Base-by-base conservation (phyloP, 2,888 invertebrate species). In the Tipula lateralis region DNA sequence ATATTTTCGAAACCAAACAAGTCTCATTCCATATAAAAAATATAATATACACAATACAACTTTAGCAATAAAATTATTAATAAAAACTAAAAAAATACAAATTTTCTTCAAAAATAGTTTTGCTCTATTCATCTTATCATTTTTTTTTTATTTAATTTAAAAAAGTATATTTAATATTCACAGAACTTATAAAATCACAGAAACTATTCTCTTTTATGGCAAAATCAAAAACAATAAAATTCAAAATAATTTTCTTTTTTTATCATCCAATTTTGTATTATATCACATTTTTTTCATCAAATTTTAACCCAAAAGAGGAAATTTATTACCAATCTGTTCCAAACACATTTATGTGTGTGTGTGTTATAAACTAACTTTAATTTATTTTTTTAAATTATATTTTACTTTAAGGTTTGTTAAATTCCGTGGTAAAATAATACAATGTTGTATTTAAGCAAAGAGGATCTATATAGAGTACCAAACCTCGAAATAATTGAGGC, bases 131-230 rank as follows among this genome's bases (percentile, higher is more conserved):
- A 39, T 66, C 66, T 66, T 66, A 66, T 19, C 66, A 66, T 9
- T 66, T 66, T 66, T 50, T 44, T 44, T 24, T 66, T n/a, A n/a
- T n/a, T 66, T 66, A 66, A 24, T 24, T 24, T 66, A 66, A 66
- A 44, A 66, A 66, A 66, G 24, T 44, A 66, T 66, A 24, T 66
- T 66, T 9, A 66, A 66, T 66, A 66, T 66, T 66, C 66, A 66
- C 66, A 66, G 66, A 66, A 66, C 24, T 66, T 66, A 24, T 66
- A 66, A 66, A 66, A 66, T 66, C 66, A 66, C 66, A 66, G 66
- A 66, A 66, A 66, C 66, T 66, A 66, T 66, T 66, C 66, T 66
- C 66, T 66, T 66, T 66, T 66, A 66, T 66, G 66, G 66, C 66
- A 66, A 66, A 66, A 66, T 66, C 19, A 66, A 66, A 66, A 66